Evolutionary conservation across 2,888 invertebrate species (phyloP), one percentile per base, ranked within the genome.

Genomic region (Apamea monoglypha): DNA sequence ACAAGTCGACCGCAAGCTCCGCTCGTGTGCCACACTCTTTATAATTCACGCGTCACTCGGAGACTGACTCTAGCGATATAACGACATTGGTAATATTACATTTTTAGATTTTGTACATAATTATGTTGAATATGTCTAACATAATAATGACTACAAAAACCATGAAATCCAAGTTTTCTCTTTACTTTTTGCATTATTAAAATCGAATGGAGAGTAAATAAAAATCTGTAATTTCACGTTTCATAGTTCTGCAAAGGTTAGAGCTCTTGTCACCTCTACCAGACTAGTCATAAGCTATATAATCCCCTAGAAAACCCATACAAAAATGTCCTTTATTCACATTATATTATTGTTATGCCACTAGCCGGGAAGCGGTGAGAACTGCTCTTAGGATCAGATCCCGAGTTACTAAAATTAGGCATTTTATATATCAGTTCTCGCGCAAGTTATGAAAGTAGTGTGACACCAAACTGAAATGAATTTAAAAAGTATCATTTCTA

Each of bases 1-100:
- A 90, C 92, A 86, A 86, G 90, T 80, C 85, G 83, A 75, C 91
- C 90, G 93, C 93, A 91, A 92, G 92, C 92, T 92, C 87, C 80
- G 74, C 79, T 68, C 70, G 32, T 16, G 82, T 71, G 83, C 53
- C 77, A 72, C 80, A 50, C 84, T n/a, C 67, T 36, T n/a, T 44
- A 50, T 61, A 72, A n/a, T 40, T 50, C 74, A 72, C 87, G 80
- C 70, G n/a, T 40, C 50, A 64, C 86, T 80, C 81, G 76, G 74
- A 68, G 59, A 56, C 73, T 79, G 78, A 78, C 40, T 53, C 77
- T 67, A 44, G 25, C 56, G 21, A 40, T 21, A 53, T 40, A 16
- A 59, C 47, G 29, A 64, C 47, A 50, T 40, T 29, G 29, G 4
- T 72, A 16, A 64, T 32, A 73, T 63, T 70, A 32, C 2, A 47